Evolutionary conservation across 2,797 vertebrate species (phyloP), one percentile per base, ranked within the genome.

Genomic region (Premnoplex brunnescens): DNA sequence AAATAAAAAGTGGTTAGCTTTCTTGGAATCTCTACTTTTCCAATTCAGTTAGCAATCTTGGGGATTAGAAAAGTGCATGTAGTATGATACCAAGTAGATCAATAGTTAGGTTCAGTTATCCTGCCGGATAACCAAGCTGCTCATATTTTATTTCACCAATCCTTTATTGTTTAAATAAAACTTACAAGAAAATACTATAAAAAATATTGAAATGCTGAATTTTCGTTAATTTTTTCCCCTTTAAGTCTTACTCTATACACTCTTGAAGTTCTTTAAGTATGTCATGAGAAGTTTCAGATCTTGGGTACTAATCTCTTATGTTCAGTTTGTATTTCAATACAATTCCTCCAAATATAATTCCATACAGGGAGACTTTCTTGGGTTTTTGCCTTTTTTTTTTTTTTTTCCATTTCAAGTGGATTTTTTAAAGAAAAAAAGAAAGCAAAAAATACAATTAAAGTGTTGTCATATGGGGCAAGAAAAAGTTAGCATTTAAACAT

Each of bases 231-330:
- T 62, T 30, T 74, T 51, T 36, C 24, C 5, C 5, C 39, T n/a
- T 34, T 71, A 23, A 36, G 4, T 26, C 10, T 44, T 49, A 62
- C 54, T 46, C 7, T 39, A 39, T 14, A 24, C 1, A 39, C 30
- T 76, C 28, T 55, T 39, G 9, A 78, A 74, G 5, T 28, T 58
- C 0, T 0, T 62, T 28, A 66, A 41, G 2, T 43, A 34, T 0
- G 0, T 34, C 1, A 64, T 14, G 22, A 66, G 5, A 32, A 77
- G 41, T 83, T 86, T 77, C 16, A 36, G 14, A 37, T n/a, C 19
- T 63, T 56, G 7, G 11, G 2, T 37, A 58, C 9, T 24, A 24
- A 39, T 39, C 32, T 36, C 4, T 3, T 46, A 8, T 46, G 8
- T 41, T 75, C 10, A 23, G 12, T 66, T 73, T 76, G 9, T 23